Base-by-base conservation (phyloP, 2,797 vertebrate genomes). In the Gila robusta region DNA sequence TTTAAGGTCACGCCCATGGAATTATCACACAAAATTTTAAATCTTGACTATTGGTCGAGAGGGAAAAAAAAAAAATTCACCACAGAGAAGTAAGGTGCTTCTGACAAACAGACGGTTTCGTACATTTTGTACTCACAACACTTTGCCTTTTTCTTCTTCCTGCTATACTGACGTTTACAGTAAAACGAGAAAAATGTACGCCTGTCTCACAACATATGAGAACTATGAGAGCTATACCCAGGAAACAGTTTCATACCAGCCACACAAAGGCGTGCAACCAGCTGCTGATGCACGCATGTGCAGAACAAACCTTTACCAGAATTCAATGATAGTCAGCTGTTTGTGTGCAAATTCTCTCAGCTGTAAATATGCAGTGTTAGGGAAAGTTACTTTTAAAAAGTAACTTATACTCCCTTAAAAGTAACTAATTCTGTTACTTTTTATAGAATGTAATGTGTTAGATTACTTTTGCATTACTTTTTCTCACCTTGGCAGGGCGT, bases 121-220 rank as follows among this genome's bases (percentile, higher is more conserved):
- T 67, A 56, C 76, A 17, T 54, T 54, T 54, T 21, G 17, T 54
- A 54, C 6, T 64, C 28, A 82, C 66, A 69, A 78, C 62, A 74
- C 17, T 17, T 26, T 82, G 79, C 35, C 49, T 32, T 37, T 69
- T 67, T 49, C 64, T 73, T 80, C 85, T 90, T 88, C 85, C 87
- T 87, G 47, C 87, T 85, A 78, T 67, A 85, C 56, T 77, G 80
- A 73, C 49, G 32, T 85, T 90, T 87, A 83, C 83, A 83, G 89
- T 79, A 90, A 87, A 87, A 71, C 66, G 59, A 37, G 79, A 80
- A 79, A 84, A 66, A 71, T 17, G 9, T 62, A 64, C 44, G 11
- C 52, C 79, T 49, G 28, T 82, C 82, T 79, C 82, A 82, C 66
- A 73, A 82, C 56, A 16, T 69, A 81, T 76, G 85, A 77, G 66